phyloP scores from a whole-genome alignment of 2,113 vertebrate species.

The Arizona elegans region DNA sequence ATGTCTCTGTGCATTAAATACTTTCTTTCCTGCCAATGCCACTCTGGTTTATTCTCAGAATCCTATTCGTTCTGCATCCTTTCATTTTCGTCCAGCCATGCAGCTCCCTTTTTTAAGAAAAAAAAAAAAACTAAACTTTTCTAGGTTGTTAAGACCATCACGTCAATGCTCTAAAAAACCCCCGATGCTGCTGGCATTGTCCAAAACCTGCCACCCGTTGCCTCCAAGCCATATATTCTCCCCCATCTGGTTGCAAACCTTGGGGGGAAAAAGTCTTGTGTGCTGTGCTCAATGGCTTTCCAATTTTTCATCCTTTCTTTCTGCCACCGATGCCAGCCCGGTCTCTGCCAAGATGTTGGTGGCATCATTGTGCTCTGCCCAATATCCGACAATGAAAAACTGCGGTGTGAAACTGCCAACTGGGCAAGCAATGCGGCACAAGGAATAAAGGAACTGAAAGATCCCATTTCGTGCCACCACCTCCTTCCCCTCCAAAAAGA shows the following conservation, averaged over 20 bases:
- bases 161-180: too few relatives aligned
- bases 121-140: too few relatives aligned
- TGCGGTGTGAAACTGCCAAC: neutral
- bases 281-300: neutral
- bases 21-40: neutral
- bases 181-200: neutral
- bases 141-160: neutral
- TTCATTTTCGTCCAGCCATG: neutral
- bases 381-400: neutral
- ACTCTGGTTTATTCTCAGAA: neutral
- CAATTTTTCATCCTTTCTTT: neutral
- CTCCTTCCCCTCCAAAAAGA: neutral
- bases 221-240: neutral
- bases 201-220: neutral
- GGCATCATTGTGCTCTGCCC: neutral
- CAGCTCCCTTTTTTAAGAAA: neutral
- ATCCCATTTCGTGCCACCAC: neutral
- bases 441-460: neutral
- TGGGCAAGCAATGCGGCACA: neutral
- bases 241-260: neutral
- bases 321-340: neutral
- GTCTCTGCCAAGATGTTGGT: neutral
- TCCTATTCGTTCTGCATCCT: too few relatives aligned
- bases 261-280: too few relatives aligned
- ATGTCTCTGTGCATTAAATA: neutral